phyloP scores from a whole-genome alignment of 2,797 vertebrate genomes.

The Siniperca undulata region DNA sequence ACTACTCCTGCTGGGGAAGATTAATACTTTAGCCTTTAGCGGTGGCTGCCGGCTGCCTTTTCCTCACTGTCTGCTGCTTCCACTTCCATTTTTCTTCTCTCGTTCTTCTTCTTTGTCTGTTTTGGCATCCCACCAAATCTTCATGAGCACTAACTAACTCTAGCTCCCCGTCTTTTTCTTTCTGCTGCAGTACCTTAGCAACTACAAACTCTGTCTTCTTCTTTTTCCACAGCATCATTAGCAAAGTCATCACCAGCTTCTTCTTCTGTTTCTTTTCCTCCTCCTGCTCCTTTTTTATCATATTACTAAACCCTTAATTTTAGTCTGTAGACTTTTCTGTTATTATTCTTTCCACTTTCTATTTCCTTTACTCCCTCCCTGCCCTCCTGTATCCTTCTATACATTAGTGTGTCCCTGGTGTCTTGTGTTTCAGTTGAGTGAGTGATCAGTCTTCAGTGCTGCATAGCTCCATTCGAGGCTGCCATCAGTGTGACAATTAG shows the following conservation, averaged over 20 bases:
- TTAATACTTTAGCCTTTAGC: constrained; percentile 58
- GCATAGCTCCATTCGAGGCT: constrained; percentile 64
- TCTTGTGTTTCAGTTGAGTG: constrained; percentile 66
- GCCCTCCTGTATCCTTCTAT: constrained; percentile 18
- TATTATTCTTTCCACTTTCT: constrained; percentile 15
- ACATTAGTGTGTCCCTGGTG: constrained; percentile 50
- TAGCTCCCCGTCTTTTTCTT: background rate
- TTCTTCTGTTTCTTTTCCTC: background rate
- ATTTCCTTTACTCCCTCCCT: constrained; percentile 8
- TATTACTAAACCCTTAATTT: constrained; percentile 23
- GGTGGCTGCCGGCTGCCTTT: constrained; percentile 39
- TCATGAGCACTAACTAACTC: background rate
- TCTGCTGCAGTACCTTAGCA: background rate
- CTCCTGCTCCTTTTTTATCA: background rate
- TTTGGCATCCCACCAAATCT: background rate
- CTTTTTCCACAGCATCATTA: constrained; percentile 14
- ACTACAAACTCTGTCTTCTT: background rate
- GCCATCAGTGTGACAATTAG: constrained; percentile 80
- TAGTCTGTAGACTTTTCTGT: constrained; percentile 25
- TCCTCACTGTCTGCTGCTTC: constrained; percentile 53
- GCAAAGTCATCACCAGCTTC: background rate
- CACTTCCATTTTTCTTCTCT: constrained; percentile 26
- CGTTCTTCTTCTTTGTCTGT: constrained; percentile 17
- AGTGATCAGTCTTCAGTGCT: constrained; percentile 68
- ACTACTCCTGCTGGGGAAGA: constrained; percentile 38